Evolutionary conservation across 1,140 invertebrate species (phyloP).

Genomic region (Pseudachorutes palmiensis): DNA sequence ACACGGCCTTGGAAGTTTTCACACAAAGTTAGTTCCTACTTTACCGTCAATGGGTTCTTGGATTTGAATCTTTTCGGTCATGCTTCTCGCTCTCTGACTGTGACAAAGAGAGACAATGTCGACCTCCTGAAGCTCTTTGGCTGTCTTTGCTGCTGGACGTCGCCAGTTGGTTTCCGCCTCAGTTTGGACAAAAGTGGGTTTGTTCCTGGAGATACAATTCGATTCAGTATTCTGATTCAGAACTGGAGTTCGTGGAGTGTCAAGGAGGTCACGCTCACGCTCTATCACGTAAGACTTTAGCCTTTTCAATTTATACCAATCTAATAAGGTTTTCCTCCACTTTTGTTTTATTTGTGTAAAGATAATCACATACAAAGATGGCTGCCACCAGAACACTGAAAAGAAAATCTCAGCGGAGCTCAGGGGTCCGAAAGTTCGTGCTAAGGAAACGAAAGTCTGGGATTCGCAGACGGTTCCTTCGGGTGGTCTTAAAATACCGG

Average conservation of each 20-base stretch:
- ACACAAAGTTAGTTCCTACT: conserved; percentile 17
- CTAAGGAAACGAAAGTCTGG: not conserved
- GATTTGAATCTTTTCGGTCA: conserved; percentile 31
- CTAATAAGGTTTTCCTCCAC: too few species aligned
- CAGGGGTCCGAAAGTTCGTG: conserved; percentile 17
- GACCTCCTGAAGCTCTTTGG: conserved; percentile 12
- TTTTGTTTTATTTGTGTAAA: too few species aligned
- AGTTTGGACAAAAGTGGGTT: conserved; percentile 26
- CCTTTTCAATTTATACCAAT: too few species aligned
- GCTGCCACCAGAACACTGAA: too few species aligned
- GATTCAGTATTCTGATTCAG: conserved; percentile 18
- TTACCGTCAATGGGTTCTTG: conserved; percentile 31
- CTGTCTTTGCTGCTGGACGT: conserved; percentile 26
- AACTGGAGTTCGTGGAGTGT: conserved; percentile 20
- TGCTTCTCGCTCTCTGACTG: conserved; percentile 6
- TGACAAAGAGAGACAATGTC: conserved; percentile 18
- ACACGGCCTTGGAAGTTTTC: conserved; percentile 28
- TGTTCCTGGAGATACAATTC: conserved; percentile 26
- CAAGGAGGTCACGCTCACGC: conserved; percentile 5
- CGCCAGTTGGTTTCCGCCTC: conserved; percentile 25
- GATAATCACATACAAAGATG: too few species aligned
- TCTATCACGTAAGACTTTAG: conserved; percentile 21
- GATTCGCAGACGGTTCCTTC: not conserved
- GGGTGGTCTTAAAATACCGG: conserved; percentile 17
- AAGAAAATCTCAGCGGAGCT: conserved; percentile 20